Base-by-base conservation (phyloP, 1,140 invertebrate genomes). In the Temnothorax longispinosus region DNA sequence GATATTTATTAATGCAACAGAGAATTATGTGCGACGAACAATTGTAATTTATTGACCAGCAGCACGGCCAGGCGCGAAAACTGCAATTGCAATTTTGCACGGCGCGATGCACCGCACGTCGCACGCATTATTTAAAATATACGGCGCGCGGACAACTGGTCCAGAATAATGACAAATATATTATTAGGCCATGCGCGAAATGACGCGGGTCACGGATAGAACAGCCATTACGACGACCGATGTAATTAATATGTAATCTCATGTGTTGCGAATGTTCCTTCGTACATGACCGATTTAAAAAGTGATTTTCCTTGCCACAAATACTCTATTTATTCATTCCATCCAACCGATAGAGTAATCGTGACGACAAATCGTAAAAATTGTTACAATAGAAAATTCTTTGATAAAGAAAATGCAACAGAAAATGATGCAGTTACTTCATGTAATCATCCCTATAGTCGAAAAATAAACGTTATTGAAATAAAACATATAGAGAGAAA, bases 51-150 rank as follows among this genome's bases (percentile, higher is more conserved):
- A 92, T 92, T 90, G 91, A 87, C 77, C 91, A 76, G 75, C 78
- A 11, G 64, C 75, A 80, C 38, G 86, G 41, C n/a, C 58, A 62
- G 77, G 87, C 76, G 88, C 78, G 89, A 90, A 92, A 92, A 92
- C 91, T 92, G 82, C 88, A 81, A 82, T 91, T 87, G 91, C 87
- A 91, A 92, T 92, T 92, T 92, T 82, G 78, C 77, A 69, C 85
- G 41, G 84, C 67, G 72, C 80, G 78, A 92, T 89, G 86, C 87
- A 71, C 35, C 41, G 67, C 85, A 75, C 91, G 90, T 92, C 81
- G 50, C 81, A 87, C 85, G 77, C 82, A 88, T 91, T 91, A 92
- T 92, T 92, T 91, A 92, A 91, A 91, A 91, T 77, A 85, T 72
- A 82, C 88, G 76, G 62, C 86, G 82, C 44, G 71, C 52, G 64